Conservation (phyloP, 2,888 invertebrate genomes). For the Druceiella hillmani region DNA sequence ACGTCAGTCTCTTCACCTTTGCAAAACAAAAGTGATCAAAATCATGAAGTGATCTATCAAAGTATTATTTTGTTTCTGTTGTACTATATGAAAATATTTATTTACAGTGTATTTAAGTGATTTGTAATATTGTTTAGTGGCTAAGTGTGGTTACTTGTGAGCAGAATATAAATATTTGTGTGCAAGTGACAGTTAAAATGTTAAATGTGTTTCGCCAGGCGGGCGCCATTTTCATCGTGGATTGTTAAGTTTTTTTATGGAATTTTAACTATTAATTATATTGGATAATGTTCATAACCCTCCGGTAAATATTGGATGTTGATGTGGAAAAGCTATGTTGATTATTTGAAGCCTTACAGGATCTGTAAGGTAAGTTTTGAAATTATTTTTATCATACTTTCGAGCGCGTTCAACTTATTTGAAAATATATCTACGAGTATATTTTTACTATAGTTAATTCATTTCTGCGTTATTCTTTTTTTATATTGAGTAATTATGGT, state of each 20-base stretch:
- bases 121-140: constrained; percentile 8
- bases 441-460: too few relatives aligned
- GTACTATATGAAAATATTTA: constrained; percentile 12
- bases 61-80: constrained; percentile 16
- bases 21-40: constrained; percentile 19
- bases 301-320: constrained; percentile 13
- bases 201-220: constrained; percentile 32
- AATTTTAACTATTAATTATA: constrained; percentile 21
- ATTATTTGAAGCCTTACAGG: constrained; percentile 20
- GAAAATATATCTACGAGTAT: too few relatives aligned
- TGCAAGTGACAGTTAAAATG: constrained; percentile 19
- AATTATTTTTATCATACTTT: too few relatives aligned
- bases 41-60: constrained; percentile 18
- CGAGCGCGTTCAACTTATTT: too few relatives aligned
- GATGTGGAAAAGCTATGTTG: constrained; percentile 19
- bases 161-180: constrained; percentile 13
- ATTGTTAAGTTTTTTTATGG: constrained; percentile 37
- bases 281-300: constrained; percentile 13
- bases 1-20: constrained; percentile 21
- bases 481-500: too few relatives aligned
- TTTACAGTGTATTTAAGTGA: constrained; percentile 9
- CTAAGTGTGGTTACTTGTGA: constrained; percentile 10
- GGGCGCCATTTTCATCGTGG: constrained; percentile 56
- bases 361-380: constrained; percentile 17
- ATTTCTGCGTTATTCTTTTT: too few relatives aligned